Evolutionary conservation across 1,140 invertebrate species (phyloP), one percentile per base, ranked within the genome.

Genomic region (Anthonomus grandis): DNA sequence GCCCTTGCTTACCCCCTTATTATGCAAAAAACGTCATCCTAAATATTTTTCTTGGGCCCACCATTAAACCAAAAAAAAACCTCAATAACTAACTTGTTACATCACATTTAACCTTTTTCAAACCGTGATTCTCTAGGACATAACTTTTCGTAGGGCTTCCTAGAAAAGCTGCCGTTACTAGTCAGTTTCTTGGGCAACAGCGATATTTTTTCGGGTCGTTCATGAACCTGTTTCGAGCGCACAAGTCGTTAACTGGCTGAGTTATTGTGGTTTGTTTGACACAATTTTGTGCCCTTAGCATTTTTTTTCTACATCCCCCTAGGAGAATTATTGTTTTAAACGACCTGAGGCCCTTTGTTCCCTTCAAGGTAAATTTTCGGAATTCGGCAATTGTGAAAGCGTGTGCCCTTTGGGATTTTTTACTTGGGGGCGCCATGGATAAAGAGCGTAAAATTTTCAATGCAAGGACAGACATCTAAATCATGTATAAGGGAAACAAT

Each of bases 211-310:
- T 25, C n/a, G n/a, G n/a, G 21, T 25, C 10, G 42, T 45, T 22
- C 42, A 45, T 45, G 42, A 45, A 45, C 42, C 42, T 52, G 38
- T 41, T 38, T 52, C 15, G 21, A 15, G 21, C 44, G n/a, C n/a
- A n/a, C 23, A 15, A 34, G 23, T 53, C 59, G 56, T 60, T 60
- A 60, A 60, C 34, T 37, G 18, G 22, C 48, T 56, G 41, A 60
- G 49, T 60, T 60, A 60, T 60, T 60, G 59, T 56, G 59, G 59
- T 56, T 56, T 60, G 59, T 60, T 60, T 60, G 59, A 60, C 59
- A 60, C 34, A 45, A 45, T n/a, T 45, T 56, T 37, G 52, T 47
- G 42, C 51, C 58, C 51, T 56, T 60, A 50, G 37, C 48, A 37
- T 10, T 50, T 50, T 48, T 48, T 47, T 53, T 60, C 37, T 17